Evolutionary conservation across 2,888 invertebrate species (phyloP), one percentile per base, ranked within the genome.

Genomic region (Dryococelus australis): DNA sequence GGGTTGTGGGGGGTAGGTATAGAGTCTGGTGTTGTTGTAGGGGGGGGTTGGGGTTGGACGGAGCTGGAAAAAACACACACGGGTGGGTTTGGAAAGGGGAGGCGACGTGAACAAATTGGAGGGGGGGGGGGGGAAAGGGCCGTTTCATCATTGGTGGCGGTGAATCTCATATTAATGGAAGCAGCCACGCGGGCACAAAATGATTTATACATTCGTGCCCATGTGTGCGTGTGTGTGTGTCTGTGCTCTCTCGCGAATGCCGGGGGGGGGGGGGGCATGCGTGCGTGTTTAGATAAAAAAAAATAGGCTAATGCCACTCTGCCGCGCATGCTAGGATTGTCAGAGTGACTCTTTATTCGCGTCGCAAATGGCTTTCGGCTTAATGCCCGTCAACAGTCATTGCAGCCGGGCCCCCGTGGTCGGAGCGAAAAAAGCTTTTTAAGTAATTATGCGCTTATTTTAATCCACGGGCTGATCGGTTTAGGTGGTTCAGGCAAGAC

Each of bases 341-440:
- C n/a, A 9, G 65, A 65, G 65, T 65, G 65, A 1, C 65, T 24
- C 65, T 65, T 65, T 16, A 65, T 65, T 65, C 65, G 65, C 65
- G 65, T 65, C 65, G 65, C 65, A 65, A 65, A 65, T 65, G 65
- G 65, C 65, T 65, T 65, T 65, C 65, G 65, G 65, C 65, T 24
- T 65, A 65, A 65, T 24, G 65, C 65, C 13, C 24, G 65, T 16
- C 65, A 65, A n/a, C 65, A 65, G 65, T 65, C 65, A 65, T 65
- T 65, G 65, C 65, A 65, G n/a, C 8, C 13, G n/a, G 35, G 35
- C 35, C 35, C 35, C 65, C 65, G 65, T 24, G 65, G 65, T n/a
- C 65, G 65, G 24, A 65, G 65, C 65, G 65, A 65, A 65, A 65
- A 65, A 65, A 65, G 65, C 65, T 65, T 65, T 65, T 65, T 65